Percentiles rank a stretch among this genome's conserved stretches.
These are phyloP conservation scores for Rhodeus uyekii DNA, from an alignment of 2,797 vertebrate species.

Conservation along the genomic window DNA sequence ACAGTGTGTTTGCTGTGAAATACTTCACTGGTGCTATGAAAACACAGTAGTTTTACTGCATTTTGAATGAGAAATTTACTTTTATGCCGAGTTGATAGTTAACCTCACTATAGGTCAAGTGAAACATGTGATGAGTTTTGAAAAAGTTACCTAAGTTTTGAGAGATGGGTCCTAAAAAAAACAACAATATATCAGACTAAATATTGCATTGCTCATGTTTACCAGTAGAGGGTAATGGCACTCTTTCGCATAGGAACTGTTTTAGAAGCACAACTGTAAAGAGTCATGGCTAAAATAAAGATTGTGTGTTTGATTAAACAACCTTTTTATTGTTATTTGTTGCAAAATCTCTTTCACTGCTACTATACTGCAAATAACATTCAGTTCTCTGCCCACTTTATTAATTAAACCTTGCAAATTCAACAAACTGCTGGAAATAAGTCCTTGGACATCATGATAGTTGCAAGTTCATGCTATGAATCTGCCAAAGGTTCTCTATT, in stretches of 20 bases:
- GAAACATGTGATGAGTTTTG: background rate
- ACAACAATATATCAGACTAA: slow-evolving; percentile 35
- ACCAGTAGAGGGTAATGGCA: background rate
- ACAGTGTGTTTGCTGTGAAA: background rate
- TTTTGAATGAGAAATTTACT: background rate
- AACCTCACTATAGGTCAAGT: too few species aligned
- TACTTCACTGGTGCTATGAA: too few species aligned
- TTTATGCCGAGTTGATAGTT: background rate
- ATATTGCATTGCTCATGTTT: slow-evolving; percentile 43
- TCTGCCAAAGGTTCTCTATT: background rate
- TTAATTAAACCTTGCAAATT: background rate
- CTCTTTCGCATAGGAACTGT: background rate
- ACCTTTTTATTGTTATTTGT: background rate
- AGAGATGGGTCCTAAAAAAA: background rate
- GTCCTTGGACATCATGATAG: background rate
- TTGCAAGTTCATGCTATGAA: background rate
- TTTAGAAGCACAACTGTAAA: background rate
- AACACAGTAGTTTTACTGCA: background rate
- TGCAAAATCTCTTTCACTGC: background rate
- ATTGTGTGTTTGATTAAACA: background rate
- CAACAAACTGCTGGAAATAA: background rate
- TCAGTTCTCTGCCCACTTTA: background rate
- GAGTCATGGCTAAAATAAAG: slow-evolving; percentile 14
- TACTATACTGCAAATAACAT: background rate
- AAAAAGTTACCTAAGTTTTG: background rate